Conservation (phyloP, 1,140 invertebrate species). For the Globodera ellingtonae region DNA sequence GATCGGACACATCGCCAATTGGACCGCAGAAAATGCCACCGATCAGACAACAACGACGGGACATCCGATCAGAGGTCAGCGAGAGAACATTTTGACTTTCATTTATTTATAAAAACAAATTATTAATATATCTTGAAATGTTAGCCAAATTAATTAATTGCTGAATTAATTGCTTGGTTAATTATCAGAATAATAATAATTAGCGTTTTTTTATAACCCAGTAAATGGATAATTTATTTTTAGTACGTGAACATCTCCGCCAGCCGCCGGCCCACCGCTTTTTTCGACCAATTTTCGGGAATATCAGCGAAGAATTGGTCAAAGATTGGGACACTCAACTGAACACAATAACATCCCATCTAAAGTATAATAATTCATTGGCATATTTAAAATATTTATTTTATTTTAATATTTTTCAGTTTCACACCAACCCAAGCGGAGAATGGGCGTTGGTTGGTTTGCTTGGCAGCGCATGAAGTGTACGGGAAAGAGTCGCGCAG, state of each 20-base stretch:
- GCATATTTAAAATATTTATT: not conserved
- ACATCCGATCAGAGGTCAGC: slow-evolving; percentile 1
- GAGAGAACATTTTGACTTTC: too few relatives aligned
- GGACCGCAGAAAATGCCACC: not conserved
- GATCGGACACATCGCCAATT: slow-evolving; percentile 20
- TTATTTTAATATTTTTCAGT: slow-evolving; percentile 3
- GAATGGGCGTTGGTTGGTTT: slow-evolving; percentile 31
- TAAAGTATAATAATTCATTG: not conserved
- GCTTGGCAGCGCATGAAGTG: slow-evolving; percentile 29
- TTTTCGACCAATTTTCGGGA: slow-evolving; percentile 11
- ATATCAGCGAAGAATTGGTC: slow-evolving; percentile 24
- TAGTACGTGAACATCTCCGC: slow-evolving; percentile 8
- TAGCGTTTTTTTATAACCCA: too few relatives aligned
- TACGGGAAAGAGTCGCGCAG: slow-evolving; percentile 29
- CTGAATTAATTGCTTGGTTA: too few relatives aligned
- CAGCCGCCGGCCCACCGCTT: not conserved
- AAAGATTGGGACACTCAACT: slow-evolving; percentile 25
- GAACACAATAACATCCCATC: slow-evolving; percentile 13
- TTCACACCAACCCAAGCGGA: slow-evolving; percentile 23
- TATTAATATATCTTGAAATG: too few relatives aligned
- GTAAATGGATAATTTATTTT: not conserved
- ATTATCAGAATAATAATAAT: too few relatives aligned
- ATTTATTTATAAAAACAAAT: too few relatives aligned
- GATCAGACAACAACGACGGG: not conserved
- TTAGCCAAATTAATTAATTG: too few relatives aligned